These are phyloP conservation scores for Drosophila prosaltans DNA, from an alignment of 1,140 invertebrate species.

Conservation along the genomic window DNA sequence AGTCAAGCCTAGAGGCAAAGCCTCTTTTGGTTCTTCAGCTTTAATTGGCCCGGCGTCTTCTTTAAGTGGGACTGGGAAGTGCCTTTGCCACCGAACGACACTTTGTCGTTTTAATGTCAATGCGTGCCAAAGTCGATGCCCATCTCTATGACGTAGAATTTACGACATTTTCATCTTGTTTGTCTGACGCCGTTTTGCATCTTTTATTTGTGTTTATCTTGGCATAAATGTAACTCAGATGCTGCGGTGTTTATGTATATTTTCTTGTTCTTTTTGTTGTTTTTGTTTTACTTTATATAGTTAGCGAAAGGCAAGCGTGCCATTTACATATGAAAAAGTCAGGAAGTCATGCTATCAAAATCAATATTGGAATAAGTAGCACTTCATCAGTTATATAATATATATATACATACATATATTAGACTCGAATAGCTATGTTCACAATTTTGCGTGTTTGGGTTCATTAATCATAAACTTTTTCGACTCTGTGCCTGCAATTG, in stretches of 20 bases:
- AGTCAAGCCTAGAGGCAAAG: slow-evolving; percentile 31
- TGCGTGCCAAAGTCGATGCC: slow-evolving; percentile 45
- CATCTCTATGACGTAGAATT: slow-evolving; percentile 45
- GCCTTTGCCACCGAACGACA: slow-evolving; percentile 26
- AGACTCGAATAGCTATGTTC: not conserved
- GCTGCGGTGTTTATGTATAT: slow-evolving; percentile 13
- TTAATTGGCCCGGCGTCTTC: slow-evolving; percentile 38
- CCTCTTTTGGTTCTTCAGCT: slow-evolving; percentile 24
- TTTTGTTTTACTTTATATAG: slow-evolving; percentile 14
- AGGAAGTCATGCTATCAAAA: slow-evolving; percentile 34
- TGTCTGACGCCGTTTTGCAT: slow-evolving; percentile 18
- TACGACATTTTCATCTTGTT: slow-evolving; percentile 32
- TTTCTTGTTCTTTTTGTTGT: not conserved
- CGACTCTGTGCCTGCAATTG: not conserved
- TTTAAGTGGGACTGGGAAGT: slow-evolving; percentile 23
- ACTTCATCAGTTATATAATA: slow-evolving; percentile 2
- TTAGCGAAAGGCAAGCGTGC: slow-evolving; percentile 9
- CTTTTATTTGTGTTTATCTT: slow-evolving; percentile 36
- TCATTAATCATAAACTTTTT: slow-evolving; percentile 41
- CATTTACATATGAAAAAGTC: slow-evolving; percentile 40
- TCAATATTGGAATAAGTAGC: slow-evolving; percentile 37
- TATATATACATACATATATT: not conserved
- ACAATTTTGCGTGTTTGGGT: not conserved
- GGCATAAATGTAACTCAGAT: slow-evolving; percentile 20
- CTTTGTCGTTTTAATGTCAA: slow-evolving; percentile 60